phyloP scores from a whole-genome alignment of 1,140 invertebrate species.

The Zeugodacus cucurbitae region DNA sequence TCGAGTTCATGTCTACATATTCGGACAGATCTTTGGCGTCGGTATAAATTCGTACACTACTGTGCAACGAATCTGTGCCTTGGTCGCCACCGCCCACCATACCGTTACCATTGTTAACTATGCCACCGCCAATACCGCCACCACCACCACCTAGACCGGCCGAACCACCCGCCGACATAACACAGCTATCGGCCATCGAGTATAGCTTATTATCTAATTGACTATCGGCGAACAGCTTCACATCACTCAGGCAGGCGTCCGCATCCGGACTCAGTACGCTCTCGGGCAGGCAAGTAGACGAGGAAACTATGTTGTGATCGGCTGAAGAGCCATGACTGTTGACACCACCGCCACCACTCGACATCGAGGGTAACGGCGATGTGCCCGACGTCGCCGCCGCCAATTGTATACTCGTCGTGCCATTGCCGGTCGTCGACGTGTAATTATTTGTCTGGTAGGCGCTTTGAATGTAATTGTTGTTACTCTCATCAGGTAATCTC shows the following conservation, averaged over 20 bases:
- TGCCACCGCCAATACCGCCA: slow-evolving; percentile 35
- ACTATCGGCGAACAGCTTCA: slow-evolving; percentile 68
- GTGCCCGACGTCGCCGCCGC: slow-evolving; percentile 38
- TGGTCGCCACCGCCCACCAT: slow-evolving; percentile 48
- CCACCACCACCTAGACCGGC: slow-evolving; percentile 1
- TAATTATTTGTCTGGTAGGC: slow-evolving; percentile 63
- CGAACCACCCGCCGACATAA: slow-evolving; percentile 55
- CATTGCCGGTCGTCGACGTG: slow-evolving; percentile 6
- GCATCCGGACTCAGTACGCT: slow-evolving; percentile 65
- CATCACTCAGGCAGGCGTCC: slow-evolving; percentile 63
- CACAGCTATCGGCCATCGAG: slow-evolving; percentile 69
- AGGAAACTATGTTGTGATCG: slow-evolving; percentile 76
- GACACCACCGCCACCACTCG: slow-evolving; percentile 22
- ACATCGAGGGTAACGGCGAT: slow-evolving; percentile 28
- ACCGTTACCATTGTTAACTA: slow-evolving; percentile 12
- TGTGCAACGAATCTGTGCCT: slow-evolving; percentile 67
- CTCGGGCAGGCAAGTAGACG: slow-evolving; percentile 74
- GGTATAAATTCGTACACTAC: slow-evolving; percentile 62
- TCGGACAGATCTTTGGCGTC: slow-evolving; percentile 62
- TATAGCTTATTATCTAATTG: slow-evolving; percentile 72
- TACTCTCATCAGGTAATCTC: slow-evolving; percentile 74
- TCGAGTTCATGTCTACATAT: slow-evolving; percentile 76
- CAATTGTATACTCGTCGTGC: slow-evolving; percentile 47
- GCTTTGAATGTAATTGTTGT: slow-evolving; percentile 73
- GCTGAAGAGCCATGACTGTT: slow-evolving; percentile 55